Conservation (phyloP, 2,797 vertebrate species). For the Poecilia velifera region DNA sequence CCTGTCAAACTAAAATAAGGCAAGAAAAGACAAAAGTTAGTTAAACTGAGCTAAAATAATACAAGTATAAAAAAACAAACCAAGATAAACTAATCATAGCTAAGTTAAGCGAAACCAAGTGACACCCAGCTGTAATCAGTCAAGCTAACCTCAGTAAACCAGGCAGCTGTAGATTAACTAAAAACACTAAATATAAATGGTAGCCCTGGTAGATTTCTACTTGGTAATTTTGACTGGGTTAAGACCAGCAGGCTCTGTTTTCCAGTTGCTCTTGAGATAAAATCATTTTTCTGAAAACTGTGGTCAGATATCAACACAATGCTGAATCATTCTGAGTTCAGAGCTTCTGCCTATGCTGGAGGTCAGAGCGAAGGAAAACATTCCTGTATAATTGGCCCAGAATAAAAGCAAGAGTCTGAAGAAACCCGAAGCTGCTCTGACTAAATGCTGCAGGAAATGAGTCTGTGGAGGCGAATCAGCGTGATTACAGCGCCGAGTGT, state of each 20-base stretch:
- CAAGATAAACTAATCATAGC: neutral
- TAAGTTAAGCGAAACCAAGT: neutral
- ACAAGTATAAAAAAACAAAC: neutral
- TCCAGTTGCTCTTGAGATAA: neutral
- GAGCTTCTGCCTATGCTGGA: neutral
- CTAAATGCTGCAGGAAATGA: conserved; percentile 4
- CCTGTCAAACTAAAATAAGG: neutral
- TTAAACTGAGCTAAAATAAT: neutral
- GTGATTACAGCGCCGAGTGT: neutral
- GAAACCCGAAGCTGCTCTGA: neutral
- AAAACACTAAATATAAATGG: neutral
- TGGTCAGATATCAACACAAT: neutral
- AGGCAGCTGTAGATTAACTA: neutral
- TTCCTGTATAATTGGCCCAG: neutral
- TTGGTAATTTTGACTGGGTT: no score
- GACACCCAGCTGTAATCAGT: neutral
- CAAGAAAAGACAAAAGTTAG: neutral
- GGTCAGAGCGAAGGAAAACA: neutral
- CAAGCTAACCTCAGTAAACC: no score
- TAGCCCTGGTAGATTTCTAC: no score
- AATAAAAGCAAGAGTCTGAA: neutral
- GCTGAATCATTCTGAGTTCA: neutral
- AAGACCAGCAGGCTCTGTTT: no score
- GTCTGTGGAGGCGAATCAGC: neutral
- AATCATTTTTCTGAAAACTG: neutral